These are phyloP conservation scores for Hemiprocne comata DNA, from an alignment of 2,113 vertebrate genomes.

Conservation along the genomic window DNA sequence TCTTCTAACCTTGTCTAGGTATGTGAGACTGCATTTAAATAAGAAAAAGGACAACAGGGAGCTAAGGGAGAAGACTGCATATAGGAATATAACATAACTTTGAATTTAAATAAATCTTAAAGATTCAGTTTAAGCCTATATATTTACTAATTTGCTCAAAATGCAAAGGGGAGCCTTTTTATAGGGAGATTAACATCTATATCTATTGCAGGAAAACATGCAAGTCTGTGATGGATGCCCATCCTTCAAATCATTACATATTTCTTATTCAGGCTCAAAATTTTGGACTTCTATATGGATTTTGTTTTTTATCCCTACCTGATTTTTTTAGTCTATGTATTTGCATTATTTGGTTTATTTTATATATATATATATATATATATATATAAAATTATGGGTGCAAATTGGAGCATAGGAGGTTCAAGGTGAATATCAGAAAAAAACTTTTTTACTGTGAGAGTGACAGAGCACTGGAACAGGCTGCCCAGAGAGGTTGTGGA, in stretches of 20 bases:
- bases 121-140: not conserved
- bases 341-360: not conserved
- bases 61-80: not conserved
- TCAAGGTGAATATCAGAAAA: too few relatives aligned
- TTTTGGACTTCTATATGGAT: not conserved
- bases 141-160: not conserved
- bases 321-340: not conserved
- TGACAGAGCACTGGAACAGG: too few relatives aligned
- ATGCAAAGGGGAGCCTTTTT: not conserved
- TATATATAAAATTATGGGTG: too few relatives aligned
- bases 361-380: too few relatives aligned
- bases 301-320: not conserved
- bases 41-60: not conserved
- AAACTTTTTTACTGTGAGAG: too few relatives aligned
- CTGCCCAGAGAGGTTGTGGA: too few relatives aligned
- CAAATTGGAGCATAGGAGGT: too few relatives aligned
- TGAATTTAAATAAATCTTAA: not conserved
- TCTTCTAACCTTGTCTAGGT: not conserved
- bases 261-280: not conserved
- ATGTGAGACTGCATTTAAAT: not conserved
- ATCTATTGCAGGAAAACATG: not conserved
- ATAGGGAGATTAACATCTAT: not conserved
- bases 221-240: not conserved
- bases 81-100: not conserved
- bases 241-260: not conserved